Evolutionary conservation across 2,888 invertebrate genomes (phyloP), one percentile per base, ranked within the genome.

Genomic region (Seira ritae): DNA sequence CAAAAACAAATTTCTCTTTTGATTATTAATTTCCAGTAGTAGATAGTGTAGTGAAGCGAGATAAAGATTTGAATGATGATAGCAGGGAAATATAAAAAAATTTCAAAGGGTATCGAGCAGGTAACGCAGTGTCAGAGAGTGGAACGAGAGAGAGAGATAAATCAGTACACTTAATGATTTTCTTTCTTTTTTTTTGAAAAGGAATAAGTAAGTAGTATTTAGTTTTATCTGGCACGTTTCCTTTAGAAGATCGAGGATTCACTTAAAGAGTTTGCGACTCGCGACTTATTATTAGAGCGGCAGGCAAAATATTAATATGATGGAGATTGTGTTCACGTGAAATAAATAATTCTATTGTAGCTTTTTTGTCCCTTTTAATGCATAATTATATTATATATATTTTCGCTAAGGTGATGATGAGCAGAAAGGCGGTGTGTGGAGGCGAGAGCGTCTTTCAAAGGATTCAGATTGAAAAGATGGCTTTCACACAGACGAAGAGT

Each of bases 51-150:
- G 22, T 20, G n/a, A 62, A 22, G 62, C 19, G 62, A 31, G 31
- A 22, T 4, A 62, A 62, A 19, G 60, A 62, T n/a, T 3, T 2
- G 50, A 15, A 15, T 50, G 50, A n/a, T 50, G 50, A 22, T 62
- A 4, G 12, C 60, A 60, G 60, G 60, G n/a, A 60, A 60, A 62
- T 62, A 20, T 12, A 62, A 19, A 20, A 62, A 62, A 50, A 50
- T 50, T 50, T 50, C 12, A 3, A 68, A n/a, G 68, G 31, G 17
- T 17, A 68, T 31, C 20, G 50, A 73, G 73, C 73, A 73, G 73
- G 73, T 73, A 73, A 62, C 73, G 71, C 8, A 17, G 73, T 73
- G 73, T 62, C 62, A 62, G 62, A 62, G 62, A 4, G 62, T 62
- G 62, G 62, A 62, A 62, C 22, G 62, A 19, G 22, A 62, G 31